Percentiles rank a stretch among this genome's conserved stretches.
These are phyloP conservation scores for Microplitis deprimator DNA, from an alignment of 2,888 invertebrate species.

Conservation along the genomic window DNA sequence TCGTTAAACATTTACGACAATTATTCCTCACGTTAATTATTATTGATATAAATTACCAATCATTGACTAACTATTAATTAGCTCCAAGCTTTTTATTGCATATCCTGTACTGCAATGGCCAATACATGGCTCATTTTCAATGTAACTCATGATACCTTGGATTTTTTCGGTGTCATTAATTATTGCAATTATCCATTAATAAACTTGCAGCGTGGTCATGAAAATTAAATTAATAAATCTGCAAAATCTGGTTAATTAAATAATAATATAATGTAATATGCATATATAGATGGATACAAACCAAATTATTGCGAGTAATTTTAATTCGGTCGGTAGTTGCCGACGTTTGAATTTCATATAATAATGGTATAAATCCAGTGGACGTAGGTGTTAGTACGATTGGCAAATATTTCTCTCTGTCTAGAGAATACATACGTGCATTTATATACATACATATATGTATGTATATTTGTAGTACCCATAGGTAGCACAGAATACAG, in stretches of 20 bases:
- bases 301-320: neutral
- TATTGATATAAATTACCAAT: too few relatives aligned
- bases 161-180: neutral
- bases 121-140: neutral
- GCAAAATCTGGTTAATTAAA: neutral
- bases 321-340: neutral
- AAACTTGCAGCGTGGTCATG: neutral
- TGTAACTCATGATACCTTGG: neutral
- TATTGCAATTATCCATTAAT: neutral
- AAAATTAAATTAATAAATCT: neutral
- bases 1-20: neutral
- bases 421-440: neutral
- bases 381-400: conserved; percentile 16
- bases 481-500: neutral
- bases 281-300: neutral
- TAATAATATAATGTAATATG: neutral
- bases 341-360: conserved; percentile 8
- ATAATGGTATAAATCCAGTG: conserved; percentile 6
- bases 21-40: too few relatives aligned
- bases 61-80: too few relatives aligned
- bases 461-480: neutral
- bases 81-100: too few relatives aligned
- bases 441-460: neutral
- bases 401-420: conserved; percentile 29
- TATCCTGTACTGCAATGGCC: too few relatives aligned